phyloP scores from a whole-genome alignment of 1,140 invertebrate genomes.

The Orchesella cincta region DNA sequence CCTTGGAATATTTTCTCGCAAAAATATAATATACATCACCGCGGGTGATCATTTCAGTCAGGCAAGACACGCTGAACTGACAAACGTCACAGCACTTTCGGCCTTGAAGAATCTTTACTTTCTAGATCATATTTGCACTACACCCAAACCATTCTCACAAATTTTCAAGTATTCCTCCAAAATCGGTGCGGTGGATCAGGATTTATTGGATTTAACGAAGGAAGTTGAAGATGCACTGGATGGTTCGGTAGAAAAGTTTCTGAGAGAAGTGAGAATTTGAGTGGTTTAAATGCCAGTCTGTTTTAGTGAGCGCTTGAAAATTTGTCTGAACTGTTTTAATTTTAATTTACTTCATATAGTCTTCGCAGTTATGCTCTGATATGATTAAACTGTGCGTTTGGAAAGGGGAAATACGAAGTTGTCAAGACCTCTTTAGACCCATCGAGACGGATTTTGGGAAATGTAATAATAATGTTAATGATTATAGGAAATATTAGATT shows the following conservation, averaged over 20 bases:
- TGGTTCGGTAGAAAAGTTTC: constrained; percentile 7
- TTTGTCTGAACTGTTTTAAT: not conserved
- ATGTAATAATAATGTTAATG: constrained; percentile 53
- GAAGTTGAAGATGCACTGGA: not conserved
- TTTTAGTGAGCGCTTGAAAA: not conserved
- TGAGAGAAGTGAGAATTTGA: constrained; percentile 20
- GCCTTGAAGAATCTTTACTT: constrained; percentile 32
- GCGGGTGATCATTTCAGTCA: too few species aligned
- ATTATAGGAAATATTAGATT: too few species aligned
- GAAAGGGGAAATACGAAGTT: constrained; percentile 56
- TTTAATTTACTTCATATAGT: constrained; percentile 23
- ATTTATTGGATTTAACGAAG: not conserved
- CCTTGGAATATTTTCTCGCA: not conserved
- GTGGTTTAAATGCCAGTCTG: too few species aligned
- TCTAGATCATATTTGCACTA: constrained; percentile 44
- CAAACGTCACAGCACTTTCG: not conserved
- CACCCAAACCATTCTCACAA: constrained; percentile 39
- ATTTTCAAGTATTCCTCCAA: not conserved
- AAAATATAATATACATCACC: too few species aligned
- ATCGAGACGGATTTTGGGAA: constrained; percentile 77
- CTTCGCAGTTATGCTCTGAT: constrained; percentile 42
- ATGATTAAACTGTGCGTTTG: constrained; percentile 46
- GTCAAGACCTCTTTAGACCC: constrained; percentile 70
- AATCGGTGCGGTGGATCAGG: not conserved
- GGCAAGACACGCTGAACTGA: not conserved